Conservation (phyloP, 1,140 invertebrate genomes). For the Phymorhynchus buccinoides region DNA sequence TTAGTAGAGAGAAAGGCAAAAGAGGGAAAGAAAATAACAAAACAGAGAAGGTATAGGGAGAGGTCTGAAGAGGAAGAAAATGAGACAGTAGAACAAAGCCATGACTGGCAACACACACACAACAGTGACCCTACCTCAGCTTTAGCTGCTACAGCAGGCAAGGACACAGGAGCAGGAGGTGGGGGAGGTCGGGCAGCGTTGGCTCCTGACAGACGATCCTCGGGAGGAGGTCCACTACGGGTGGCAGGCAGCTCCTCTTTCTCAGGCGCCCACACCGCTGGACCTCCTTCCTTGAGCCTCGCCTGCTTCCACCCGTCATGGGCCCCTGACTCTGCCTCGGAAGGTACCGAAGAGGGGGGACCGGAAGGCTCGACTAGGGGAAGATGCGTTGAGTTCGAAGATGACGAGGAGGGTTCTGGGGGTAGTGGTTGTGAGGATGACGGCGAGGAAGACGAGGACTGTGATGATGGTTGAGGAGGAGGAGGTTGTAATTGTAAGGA, state of each 20-base stretch:
- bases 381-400: not conserved
- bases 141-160: constrained; percentile 4
- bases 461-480: not conserved
- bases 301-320: not conserved
- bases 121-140: not conserved
- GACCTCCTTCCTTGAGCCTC: not conserved
- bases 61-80: no score
- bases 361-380: not conserved
- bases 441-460: not conserved
- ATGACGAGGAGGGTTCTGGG: not conserved
- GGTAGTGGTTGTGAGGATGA: not conserved
- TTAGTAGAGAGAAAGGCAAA: no score
- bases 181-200: constrained; percentile 4
- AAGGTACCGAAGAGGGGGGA: not conserved
- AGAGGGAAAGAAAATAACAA: no score
- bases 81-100: no score
- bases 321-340: not conserved
- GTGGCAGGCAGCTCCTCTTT: not conserved
- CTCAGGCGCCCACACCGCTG: not conserved
- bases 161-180: no score
- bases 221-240: constrained; percentile 3
- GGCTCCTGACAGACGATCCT: constrained; percentile 26
- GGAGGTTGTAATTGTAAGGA: no score
- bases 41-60: no score
- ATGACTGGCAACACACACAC: not conserved